A percentile compares a stretch with the other conserved stretches of the same genome.
These are phyloP conservation scores for Rhaphigaster nebulosa DNA, from an alignment of 2,888 invertebrate species.

Conservation along the genomic window DNA sequence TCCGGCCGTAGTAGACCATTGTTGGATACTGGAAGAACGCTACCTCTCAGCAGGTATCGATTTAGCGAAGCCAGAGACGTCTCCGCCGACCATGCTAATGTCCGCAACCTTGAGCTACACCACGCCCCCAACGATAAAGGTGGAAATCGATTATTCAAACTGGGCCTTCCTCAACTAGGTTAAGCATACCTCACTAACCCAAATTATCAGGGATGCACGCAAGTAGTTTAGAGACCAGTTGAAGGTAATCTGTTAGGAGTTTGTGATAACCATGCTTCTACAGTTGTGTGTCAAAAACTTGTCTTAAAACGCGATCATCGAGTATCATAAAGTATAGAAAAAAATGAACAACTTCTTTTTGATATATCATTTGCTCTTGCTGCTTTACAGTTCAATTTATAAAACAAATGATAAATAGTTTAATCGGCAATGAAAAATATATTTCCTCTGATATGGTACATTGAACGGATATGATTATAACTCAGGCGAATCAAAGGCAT, in stretches of 20 bases:
- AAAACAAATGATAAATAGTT: background rate
- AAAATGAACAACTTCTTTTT: background rate
- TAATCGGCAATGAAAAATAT: too few species aligned
- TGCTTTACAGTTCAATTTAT: background rate
- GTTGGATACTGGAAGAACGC: background rate
- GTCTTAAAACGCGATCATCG: background rate
- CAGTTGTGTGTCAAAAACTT: background rate
- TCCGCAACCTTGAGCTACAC: slow-evolving; percentile 49
- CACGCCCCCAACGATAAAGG: slow-evolving; percentile 28
- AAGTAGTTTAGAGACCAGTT: slow-evolving; percentile 39
- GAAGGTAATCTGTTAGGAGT: background rate
- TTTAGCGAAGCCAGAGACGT: slow-evolving; percentile 43
- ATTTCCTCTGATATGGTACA: too few species aligned
- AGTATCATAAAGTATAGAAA: background rate
- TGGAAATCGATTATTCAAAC: slow-evolving; percentile 1
- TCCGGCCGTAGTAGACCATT: slow-evolving; percentile 56
- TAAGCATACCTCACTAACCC: slow-evolving; percentile 29
- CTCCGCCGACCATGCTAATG: slow-evolving; percentile 52
- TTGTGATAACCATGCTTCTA: background rate
- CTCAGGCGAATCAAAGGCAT: background rate
- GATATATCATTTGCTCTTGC: background rate
- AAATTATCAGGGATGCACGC: background rate
- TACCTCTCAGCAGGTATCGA: slow-evolving; percentile 36
- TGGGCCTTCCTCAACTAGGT: slow-evolving; percentile 37
- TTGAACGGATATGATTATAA: too few species aligned